Evolutionary conservation across 2,797 vertebrate genomes (phyloP), one percentile per base, ranked within the genome.

Genomic region (Oceanodroma leucorhoa): DNA sequence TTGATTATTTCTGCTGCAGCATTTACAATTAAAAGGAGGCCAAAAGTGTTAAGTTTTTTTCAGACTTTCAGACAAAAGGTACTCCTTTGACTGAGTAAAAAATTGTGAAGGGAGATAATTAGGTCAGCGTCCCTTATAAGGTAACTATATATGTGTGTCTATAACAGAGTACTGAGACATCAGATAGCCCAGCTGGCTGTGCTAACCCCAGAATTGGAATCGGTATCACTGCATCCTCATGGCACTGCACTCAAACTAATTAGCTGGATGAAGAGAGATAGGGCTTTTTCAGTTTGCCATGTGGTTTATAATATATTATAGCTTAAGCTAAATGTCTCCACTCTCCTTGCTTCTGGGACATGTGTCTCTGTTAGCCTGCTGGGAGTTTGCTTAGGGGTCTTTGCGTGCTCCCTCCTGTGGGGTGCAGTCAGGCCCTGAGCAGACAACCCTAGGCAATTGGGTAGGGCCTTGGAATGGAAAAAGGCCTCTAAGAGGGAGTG

Each of bases 231-330:
- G 57, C 80, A 71, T 51, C 79, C 30, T 73, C 27, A 6, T 3
- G 27, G 95, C 24, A 4, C 82, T 85, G 64, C 82, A 91, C 93
- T 95, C 85, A 46, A 24, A 32, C 53, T 89, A 67, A 95, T 93
- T 89, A 95, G 18, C 34, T 80, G 84, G 14, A 17, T 0, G 4
- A 83, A 73, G 75, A 96, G 18, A 89, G 87, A 77, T 0, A 18
- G 71, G 29, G 11, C 20, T 73, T 87, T 76, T 84, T 14, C 79
- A 72, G 46, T 40, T 55, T 53, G 36, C 62, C 30, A 11, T 62
- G 22, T 73, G 51, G 29, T 79, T 70, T 64, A 55, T 60, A 70
- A 23, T 23, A 20, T 17, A 7, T 9, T 43, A 5, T 10, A 87
- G 12, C 40, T 79, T 57, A 13, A 51, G 38, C 29, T 87, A 40